A percentile compares a stretch with the other conserved stretches of the same genome.
phyloP scores from a whole-genome alignment of 2,113 vertebrate genomes.

The Rhinolophus ferrumequinum region DNA sequence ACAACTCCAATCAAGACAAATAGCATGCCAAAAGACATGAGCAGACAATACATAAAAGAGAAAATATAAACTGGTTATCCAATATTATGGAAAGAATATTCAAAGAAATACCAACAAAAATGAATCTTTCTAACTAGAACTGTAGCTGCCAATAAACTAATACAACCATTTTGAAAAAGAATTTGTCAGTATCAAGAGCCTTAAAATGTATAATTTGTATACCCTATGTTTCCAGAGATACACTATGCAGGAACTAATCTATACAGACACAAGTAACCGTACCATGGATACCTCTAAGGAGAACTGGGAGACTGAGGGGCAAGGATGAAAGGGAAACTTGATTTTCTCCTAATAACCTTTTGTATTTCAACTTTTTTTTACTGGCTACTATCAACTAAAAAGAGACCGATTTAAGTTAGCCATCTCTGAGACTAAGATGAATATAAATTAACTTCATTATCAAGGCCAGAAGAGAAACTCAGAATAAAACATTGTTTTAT shows the following conservation, averaged over 20 bases:
- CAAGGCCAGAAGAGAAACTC: constrained; percentile 16
- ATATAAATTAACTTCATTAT: constrained; percentile 45
- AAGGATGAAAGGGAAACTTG: not conserved
- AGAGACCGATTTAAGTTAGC: not conserved
- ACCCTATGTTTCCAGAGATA: not conserved
- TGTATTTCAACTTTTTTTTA: not conserved
- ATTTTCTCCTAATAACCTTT: not conserved
- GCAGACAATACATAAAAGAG: constrained; percentile 13
- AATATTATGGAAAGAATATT: constrained; percentile 19
- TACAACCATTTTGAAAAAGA: constrained; percentile 36
- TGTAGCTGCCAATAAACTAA: not conserved
- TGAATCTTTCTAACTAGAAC: constrained; percentile 29
- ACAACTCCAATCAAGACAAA: constrained; percentile 28
- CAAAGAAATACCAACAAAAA: constrained; percentile 31
- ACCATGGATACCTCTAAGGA: not conserved
- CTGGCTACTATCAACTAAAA: constrained; percentile 27
- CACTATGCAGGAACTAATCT: not conserved
- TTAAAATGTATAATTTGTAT: constrained; percentile 22
- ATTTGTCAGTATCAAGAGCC: not conserved
- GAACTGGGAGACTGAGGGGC: not conserved
- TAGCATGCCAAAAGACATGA: not conserved
- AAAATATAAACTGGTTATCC: constrained; percentile 2
- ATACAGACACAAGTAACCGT: not conserved
- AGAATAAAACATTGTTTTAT: constrained; percentile 40
- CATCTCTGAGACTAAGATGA: constrained; percentile 24